Evolutionary conservation across 2,888 invertebrate genomes (phyloP), one percentile per base, ranked within the genome.

Genomic region (Cheiracanthium punctorium): DNA sequence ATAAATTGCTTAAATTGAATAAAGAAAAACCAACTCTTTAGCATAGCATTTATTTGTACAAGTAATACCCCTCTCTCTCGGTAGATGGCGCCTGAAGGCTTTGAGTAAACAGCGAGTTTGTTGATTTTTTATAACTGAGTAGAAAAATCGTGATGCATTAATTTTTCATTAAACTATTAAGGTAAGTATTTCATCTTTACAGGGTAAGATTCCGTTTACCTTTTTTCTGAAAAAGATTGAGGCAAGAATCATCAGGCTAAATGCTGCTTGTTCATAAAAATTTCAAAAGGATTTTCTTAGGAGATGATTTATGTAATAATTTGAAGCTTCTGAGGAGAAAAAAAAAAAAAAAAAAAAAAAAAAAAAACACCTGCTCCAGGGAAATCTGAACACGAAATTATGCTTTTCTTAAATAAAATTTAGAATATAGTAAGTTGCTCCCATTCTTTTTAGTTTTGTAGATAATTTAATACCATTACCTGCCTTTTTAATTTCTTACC

Each of bases 71-170:
- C 28, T 76, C 43, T 29, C 14, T 41, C n/a, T 52, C 77, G 72
- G 65, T 77, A 84, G 82, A 84, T 84, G 82, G 82, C 77, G 77
- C 37, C 72, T 24, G 29, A 20, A 43, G 69, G 37, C 20, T 69
- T 52, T 52, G 20, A 74, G 72, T 72, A 37, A 72, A 72, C 58
- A 80, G 29, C 28, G 58, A 7, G 28, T 41, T 72, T 80, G 1
- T 41, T 77, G 28, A n/a, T n/a, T 79, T 67, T 70, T 17, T 33
- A n/a, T 70, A 20, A 10, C n/a, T 24, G 4, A 33, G 24, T 12
- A 32, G 33, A 67, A 67, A 30, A 64, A 64, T 29, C 24, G 7
- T 28, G 24, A 29, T 64, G 67, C 67, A 67, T 67, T 67, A 32
- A 30, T 32, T 67, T 67, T 67, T 32, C 67, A 67, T 67, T 67